Conservation (phyloP, 2,888 invertebrate species). For the Polylopha cassiicola region DNA sequence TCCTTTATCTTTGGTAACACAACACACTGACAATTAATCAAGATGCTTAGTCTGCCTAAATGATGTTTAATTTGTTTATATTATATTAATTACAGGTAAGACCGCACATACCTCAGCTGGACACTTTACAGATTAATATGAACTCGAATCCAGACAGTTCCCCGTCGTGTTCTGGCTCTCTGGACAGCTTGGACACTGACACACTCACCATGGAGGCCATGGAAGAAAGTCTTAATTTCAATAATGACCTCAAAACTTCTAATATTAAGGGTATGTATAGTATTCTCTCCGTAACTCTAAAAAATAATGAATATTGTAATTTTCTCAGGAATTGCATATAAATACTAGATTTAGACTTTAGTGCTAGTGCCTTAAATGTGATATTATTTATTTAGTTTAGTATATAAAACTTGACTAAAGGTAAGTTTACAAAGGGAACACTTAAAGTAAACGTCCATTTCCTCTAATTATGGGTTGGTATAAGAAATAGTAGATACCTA, state of each 20-base stretch:
- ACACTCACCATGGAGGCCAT: conserved; percentile 66
- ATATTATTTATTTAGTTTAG: no score
- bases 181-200: conserved; percentile 66
- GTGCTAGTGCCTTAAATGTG: no score
- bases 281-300: not conserved
- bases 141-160: conserved; percentile 62
- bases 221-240: conserved; percentile 65
- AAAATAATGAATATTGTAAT: not conserved
- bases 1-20: no score
- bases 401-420: no score
- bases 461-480: no score
- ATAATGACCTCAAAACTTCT: conserved; percentile 58
- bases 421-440: no score
- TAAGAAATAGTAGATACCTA: no score
- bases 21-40: no score
- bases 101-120: conserved; percentile 82
- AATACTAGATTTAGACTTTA: no score
- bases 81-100: conserved; percentile 68
- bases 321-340: no score
- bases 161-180: conserved; percentile 65
- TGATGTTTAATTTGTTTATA: not conserved
- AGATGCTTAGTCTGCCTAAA: no score
- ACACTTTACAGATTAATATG: conserved; percentile 76
- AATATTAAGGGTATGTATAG: conserved; percentile 60
- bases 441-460: no score